Conservation (phyloP, 2,113 vertebrate genomes). For the Rhinopomastus cyanomelas region DNA sequence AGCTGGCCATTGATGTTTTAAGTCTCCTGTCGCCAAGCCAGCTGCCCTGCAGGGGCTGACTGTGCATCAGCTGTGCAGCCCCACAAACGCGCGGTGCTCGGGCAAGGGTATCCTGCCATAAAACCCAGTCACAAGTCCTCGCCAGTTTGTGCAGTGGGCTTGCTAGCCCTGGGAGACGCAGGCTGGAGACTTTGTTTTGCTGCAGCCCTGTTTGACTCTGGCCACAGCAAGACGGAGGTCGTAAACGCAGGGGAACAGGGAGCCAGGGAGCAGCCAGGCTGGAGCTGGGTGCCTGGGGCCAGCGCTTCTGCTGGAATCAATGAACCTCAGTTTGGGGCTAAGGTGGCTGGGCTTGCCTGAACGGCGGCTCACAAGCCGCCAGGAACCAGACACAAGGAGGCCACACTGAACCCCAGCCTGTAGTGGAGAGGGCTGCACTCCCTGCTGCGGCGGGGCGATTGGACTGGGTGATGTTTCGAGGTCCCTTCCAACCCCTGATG, state of each 20-base stretch:
- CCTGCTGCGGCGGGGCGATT: too few species aligned
- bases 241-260: neutral
- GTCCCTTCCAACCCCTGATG: too few species aligned
- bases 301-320: neutral
- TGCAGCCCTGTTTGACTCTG: neutral
- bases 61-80: neutral
- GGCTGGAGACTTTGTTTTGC: neutral
- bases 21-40: conserved; percentile 29
- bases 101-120: neutral
- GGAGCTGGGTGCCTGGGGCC: neutral
- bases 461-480: too few species aligned
- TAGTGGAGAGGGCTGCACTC: neutral
- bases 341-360: rapidly evolving
- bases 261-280: neutral
- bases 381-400: neutral
- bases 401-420: rapidly evolving
- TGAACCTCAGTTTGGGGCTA: neutral
- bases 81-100: neutral
- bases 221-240: neutral
- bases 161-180: neutral
- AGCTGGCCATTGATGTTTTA: conserved; percentile 57
- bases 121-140: neutral
- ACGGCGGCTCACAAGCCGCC: neutral
- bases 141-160: neutral
- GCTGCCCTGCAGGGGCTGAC: conserved; percentile 32